phyloP scores from a whole-genome alignment of 2,797 vertebrate species.

The Pipistrellus pygmaeus region DNA sequence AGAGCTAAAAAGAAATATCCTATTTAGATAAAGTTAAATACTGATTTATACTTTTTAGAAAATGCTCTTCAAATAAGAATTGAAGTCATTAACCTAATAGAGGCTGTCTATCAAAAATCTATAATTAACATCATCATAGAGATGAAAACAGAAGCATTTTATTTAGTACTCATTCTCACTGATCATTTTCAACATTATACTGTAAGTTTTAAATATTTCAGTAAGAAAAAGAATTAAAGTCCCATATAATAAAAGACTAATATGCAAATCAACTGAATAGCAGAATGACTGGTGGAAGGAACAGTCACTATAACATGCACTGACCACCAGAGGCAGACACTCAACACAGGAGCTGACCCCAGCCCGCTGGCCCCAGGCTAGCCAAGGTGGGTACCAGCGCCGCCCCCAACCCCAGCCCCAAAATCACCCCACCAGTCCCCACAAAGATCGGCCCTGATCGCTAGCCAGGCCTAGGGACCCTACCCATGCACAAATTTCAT shows the following conservation, averaged over 20 bases:
- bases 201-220: not conserved
- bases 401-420: fast-evolving
- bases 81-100: not conserved
- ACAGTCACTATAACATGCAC: too few species aligned
- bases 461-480: too few species aligned
- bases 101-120: not conserved
- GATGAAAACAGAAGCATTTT: slow-evolving; percentile 1
- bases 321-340: too few species aligned
- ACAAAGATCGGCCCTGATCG: too few species aligned
- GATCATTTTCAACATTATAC: not conserved
- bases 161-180: not conserved
- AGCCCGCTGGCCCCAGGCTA: too few species aligned
- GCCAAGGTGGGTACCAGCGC: too few species aligned
- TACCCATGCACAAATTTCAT: too few species aligned
- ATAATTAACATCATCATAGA: not conserved
- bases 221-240: not conserved
- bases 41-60: slow-evolving; percentile 45
- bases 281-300: too few species aligned
- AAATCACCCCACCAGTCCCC: too few species aligned
- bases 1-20: not conserved
- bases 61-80: not conserved
- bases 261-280: too few species aligned
- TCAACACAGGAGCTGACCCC: too few species aligned
- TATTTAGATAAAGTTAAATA: not conserved
- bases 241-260: too few species aligned